Percentiles rank a stretch among this genome's conserved stretches.
Evolutionary conservation across 2,888 invertebrate species (phyloP).

Genomic region (Coleophora deauratella): DNA sequence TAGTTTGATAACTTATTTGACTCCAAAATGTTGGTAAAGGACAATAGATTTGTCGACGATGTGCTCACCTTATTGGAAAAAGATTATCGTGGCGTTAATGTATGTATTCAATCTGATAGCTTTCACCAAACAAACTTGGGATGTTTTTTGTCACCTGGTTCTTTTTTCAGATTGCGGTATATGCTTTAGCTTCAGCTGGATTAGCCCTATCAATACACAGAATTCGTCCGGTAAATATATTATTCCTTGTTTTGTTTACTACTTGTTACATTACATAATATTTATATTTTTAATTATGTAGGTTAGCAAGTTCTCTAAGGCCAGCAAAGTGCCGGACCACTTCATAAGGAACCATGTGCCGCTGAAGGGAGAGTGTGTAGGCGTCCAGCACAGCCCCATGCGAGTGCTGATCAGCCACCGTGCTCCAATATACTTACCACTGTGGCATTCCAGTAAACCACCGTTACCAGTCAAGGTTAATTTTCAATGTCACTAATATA

Average conservation of each 20-base stretch:
- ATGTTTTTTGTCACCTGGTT: constrained; percentile 25
- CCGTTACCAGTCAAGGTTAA: constrained; percentile 69
- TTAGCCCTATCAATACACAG: constrained; percentile 71
- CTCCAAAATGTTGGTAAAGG: constrained; percentile 45
- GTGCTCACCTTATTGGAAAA: constrained; percentile 49
- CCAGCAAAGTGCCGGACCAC: constrained; percentile 71
- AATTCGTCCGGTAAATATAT: constrained; percentile 73
- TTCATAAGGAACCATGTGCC: constrained; percentile 69
- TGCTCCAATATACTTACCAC: constrained; percentile 70
- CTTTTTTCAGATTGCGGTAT: constrained; percentile 70
- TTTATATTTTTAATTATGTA: constrained; percentile 30
- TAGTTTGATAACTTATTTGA: constrained; percentile 20
- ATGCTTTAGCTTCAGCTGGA: constrained; percentile 72
- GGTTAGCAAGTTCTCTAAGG: constrained; percentile 77
- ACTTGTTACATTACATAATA: constrained; percentile 45
- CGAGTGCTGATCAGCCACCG: constrained; percentile 71
- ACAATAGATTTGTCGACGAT: constrained; percentile 42
- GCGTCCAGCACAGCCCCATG: constrained; percentile 66
- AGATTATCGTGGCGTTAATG: constrained; percentile 65
- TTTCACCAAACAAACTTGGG: constrained; percentile 9
- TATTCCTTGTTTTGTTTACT: constrained; percentile 17
- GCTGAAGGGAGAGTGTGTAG: constrained; percentile 63
- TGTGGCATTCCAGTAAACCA: constrained; percentile 65
- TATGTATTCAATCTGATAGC: constrained; percentile 30
- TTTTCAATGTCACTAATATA: constrained; percentile 14